These are phyloP conservation scores for Apamea monoglypha DNA, from an alignment of 2,888 invertebrate species.

Conservation along the genomic window DNA sequence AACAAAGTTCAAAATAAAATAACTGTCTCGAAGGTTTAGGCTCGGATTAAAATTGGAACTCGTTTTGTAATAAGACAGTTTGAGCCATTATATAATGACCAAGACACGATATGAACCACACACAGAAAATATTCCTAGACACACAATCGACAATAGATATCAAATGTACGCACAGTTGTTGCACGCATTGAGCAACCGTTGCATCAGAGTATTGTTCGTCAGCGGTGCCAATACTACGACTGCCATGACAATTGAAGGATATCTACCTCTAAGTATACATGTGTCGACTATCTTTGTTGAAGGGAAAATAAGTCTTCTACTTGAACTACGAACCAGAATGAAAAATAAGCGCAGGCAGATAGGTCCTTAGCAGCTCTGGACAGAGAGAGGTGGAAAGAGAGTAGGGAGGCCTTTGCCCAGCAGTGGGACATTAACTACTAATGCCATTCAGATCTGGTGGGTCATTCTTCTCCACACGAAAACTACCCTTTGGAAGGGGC, in stretches of 20 bases:
- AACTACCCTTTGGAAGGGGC: too few species aligned
- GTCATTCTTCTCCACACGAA: too few species aligned
- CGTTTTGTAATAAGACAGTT: background rate
- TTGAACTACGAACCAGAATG: background rate
- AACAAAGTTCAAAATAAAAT: background rate
- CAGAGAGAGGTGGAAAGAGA: too few species aligned
- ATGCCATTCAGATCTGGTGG: too few species aligned
- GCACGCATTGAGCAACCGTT: conserved; percentile 53
- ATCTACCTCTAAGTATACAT: background rate
- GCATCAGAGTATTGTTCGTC: conserved; percentile 51
- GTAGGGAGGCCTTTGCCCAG: too few species aligned
- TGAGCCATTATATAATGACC: background rate
- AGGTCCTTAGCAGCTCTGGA: too few species aligned
- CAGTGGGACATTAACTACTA: too few species aligned
- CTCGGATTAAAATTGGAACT: background rate
- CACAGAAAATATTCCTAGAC: background rate
- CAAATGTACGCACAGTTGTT: conserved; percentile 5
- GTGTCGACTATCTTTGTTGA: background rate
- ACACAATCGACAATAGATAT: conserved; percentile 25
- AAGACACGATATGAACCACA: background rate
- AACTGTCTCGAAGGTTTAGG: background rate
- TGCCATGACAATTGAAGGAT: conserved; percentile 45
- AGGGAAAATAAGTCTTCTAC: background rate
- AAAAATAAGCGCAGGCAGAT: background rate
- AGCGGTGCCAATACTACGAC: conserved; percentile 24